Conservation (phyloP, 2,888 invertebrate species). For the Brenthis ino region DNA sequence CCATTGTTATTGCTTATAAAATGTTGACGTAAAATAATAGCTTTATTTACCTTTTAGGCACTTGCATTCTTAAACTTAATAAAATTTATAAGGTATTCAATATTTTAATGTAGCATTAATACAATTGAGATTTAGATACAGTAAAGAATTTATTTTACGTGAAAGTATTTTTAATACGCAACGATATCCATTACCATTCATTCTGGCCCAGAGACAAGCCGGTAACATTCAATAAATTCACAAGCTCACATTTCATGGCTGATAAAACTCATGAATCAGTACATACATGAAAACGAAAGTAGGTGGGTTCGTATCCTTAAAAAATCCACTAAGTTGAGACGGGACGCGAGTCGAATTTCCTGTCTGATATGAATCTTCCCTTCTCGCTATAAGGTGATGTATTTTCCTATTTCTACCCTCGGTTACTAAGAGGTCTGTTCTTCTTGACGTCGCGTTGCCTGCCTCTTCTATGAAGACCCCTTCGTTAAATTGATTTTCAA, state of each 20-base stretch:
- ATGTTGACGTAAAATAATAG: background rate
- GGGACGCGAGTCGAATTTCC: constrained; percentile 78
- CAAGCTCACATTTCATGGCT: constrained; percentile 74
- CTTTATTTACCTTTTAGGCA: background rate
- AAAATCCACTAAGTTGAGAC: constrained; percentile 68
- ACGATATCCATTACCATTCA: constrained; percentile 57
- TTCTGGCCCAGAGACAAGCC: constrained; percentile 58
- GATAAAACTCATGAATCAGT: constrained; percentile 81
- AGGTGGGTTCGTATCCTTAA: constrained; percentile 69
- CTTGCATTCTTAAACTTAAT: too few species aligned
- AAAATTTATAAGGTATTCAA: too few species aligned
- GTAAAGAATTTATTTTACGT: background rate
- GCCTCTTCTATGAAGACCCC: constrained; percentile 63
- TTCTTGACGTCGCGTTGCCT: constrained; percentile 54
- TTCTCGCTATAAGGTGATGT: constrained; percentile 81
- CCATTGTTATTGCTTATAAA: background rate
- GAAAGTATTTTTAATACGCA: background rate
- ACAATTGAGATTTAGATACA: background rate
- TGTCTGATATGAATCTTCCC: constrained; percentile 81
- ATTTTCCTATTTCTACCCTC: constrained; percentile 78
- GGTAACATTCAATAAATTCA: constrained; percentile 73
- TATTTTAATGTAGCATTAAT: too few species aligned
- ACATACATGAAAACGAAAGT: constrained; percentile 72
- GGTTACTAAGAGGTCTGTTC: constrained; percentile 53
- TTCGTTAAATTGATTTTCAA: constrained; percentile 80